Conservation (phyloP, 1,140 invertebrate genomes). For the Drosophila ironensis region DNA sequence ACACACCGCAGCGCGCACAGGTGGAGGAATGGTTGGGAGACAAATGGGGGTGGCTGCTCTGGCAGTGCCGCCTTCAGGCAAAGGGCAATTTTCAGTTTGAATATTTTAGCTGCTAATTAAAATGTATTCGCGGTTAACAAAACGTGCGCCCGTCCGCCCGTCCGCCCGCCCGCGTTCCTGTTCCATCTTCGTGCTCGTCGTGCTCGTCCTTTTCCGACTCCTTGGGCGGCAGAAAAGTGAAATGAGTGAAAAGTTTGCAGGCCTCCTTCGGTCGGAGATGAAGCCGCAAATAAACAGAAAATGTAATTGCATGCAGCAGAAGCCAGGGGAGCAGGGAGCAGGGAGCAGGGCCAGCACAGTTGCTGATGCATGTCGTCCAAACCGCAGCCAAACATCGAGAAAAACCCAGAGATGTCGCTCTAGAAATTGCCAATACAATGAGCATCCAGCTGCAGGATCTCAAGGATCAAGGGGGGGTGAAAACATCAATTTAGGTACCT, state of each 20-base stretch:
- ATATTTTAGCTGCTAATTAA: constrained; percentile 79
- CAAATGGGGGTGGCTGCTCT: background rate
- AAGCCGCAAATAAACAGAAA: constrained; percentile 71
- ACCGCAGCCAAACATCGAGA: too few species aligned
- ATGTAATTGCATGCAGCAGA: constrained; percentile 53
- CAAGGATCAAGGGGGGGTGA: too few species aligned
- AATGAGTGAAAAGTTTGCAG: constrained; percentile 39
- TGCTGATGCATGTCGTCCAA: too few species aligned
- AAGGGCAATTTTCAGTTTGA: constrained; percentile 76
- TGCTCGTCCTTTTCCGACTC: background rate
- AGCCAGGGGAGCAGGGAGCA: background rate
- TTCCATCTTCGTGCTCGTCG: too few species aligned
- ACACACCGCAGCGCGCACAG: constrained; percentile 14
- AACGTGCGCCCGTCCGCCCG: constrained; percentile 33
- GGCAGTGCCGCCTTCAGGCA: constrained; percentile 32
- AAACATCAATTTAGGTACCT: too few species aligned
- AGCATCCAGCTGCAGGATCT: too few species aligned
- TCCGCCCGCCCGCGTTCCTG: background rate
- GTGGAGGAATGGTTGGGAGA: background rate
- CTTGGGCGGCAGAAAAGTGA: constrained; percentile 10
- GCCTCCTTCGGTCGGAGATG: constrained; percentile 33
- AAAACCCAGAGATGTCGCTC: too few species aligned
- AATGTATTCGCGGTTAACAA: constrained; percentile 78
- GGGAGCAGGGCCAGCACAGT: too few species aligned
- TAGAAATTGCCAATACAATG: too few species aligned